A percentile compares a stretch with the other conserved stretches of the same genome.
Evolutionary conservation across 2,888 invertebrate species (phyloP).

Genomic region (Drosophila paucipuncta): DNA sequence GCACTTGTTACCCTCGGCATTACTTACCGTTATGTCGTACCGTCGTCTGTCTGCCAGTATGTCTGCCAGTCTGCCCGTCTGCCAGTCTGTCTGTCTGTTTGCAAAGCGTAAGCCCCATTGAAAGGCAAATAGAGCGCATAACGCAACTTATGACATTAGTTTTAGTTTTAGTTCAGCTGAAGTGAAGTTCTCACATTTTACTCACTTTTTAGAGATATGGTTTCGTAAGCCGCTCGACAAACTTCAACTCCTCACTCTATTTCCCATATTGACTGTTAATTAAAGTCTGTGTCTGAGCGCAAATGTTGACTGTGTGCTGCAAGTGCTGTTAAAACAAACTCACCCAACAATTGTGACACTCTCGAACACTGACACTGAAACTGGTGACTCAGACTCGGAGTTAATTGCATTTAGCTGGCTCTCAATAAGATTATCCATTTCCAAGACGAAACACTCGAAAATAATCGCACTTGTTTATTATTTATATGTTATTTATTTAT

Average conservation of each 20-base stretch:
- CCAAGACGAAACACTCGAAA: neutral
- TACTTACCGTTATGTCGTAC: constrained; percentile 7
- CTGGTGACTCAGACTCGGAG: constrained; percentile 4
- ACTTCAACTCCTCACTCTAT: neutral
- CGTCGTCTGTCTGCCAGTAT: neutral
- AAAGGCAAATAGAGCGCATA: constrained; percentile 8
- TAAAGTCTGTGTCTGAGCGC: constrained; percentile 30
- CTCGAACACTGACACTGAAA: neutral
- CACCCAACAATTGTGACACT: constrained; percentile 32
- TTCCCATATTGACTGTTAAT: constrained; percentile 69
- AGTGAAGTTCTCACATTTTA: neutral
- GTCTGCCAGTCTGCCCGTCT: neutral
- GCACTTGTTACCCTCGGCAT: neutral
- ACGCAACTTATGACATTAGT: constrained; percentile 8
- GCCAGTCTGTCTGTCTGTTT: constrained; percentile 12
- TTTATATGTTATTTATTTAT: neutral
- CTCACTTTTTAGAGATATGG: constrained; percentile 20
- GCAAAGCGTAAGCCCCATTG: constrained; percentile 20
- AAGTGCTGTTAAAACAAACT: constrained; percentile 58
- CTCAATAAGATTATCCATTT: constrained; percentile 34
- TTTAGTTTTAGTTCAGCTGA: neutral
- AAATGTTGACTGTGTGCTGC: constrained; percentile 51
- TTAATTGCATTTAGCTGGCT: constrained; percentile 5
- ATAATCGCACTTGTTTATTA: neutral
- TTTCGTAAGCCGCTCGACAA: constrained; percentile 41